Evolutionary conservation across 2,113 vertebrate genomes (phyloP).

Genomic region (Motacilla tschutschensis): DNA sequence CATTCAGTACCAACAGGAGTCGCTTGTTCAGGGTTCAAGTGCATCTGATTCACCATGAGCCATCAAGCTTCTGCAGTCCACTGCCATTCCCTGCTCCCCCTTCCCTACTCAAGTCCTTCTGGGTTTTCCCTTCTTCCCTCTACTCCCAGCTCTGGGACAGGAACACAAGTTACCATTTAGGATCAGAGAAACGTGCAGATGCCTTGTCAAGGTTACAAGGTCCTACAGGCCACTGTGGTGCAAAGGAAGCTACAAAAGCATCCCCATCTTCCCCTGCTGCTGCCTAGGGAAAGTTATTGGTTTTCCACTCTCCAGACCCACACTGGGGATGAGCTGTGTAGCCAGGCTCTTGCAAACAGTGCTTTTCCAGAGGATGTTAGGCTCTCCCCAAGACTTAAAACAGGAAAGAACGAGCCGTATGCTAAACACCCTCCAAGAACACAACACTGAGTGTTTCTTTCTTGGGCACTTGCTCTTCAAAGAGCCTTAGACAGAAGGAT

Average conservation of each 20-base stretch:
- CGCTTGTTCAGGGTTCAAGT: not conserved
- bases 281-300: not conserved
- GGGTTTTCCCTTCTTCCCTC: not conserved
- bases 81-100: not conserved
- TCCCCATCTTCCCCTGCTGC: not conserved
- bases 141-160: not conserved
- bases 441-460: not conserved
- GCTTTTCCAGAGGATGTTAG: not conserved
- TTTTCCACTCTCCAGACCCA: not conserved
- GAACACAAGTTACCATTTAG: not conserved
- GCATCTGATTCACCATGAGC: not conserved
- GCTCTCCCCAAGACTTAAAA: not conserved
- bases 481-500: not conserved
- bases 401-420: accelerated
- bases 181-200: not conserved
- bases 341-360: not conserved
- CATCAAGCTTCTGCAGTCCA: not conserved
- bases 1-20: not conserved
- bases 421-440: not conserved
- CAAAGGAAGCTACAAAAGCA: not conserved
- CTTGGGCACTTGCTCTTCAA: not conserved
- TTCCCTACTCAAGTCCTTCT: not conserved
- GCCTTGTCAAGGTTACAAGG: not conserved
- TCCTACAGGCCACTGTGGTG: not conserved
- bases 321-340: not conserved